phyloP scores from a whole-genome alignment of 2,113 vertebrate genomes.

The Mugil cephalus region DNA sequence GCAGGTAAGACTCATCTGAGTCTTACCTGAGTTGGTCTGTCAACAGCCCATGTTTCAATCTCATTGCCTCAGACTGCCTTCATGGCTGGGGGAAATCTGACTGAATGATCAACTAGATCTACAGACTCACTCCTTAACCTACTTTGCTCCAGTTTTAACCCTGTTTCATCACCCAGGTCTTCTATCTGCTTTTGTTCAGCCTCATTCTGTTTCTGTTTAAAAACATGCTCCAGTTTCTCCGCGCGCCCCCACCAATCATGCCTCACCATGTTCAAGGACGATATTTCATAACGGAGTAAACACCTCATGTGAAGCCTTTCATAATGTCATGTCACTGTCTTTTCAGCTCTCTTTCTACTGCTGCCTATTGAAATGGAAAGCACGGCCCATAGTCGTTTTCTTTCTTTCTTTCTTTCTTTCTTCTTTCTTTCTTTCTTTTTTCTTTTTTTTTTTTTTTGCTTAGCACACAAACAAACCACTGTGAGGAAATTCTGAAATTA shows the following conservation, averaged over 20 bases:
- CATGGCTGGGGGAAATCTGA: constrained; percentile 39
- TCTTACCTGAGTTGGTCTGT: constrained; percentile 46
- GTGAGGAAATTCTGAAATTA: no score
- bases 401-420: no score
- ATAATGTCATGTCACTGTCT: constrained; percentile 22
- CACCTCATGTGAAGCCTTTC: constrained; percentile 34
- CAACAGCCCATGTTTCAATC: constrained; percentile 50
- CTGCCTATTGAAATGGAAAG: constrained; percentile 31
- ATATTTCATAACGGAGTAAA: constrained; percentile 55
- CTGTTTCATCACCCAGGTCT: constrained; percentile 51
- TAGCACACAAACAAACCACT: background rate
- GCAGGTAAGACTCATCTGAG: constrained; percentile 55
- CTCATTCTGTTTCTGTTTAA: constrained; percentile 23
- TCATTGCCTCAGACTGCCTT: constrained; percentile 61
- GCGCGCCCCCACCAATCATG: background rate
- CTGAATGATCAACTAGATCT: constrained; percentile 53
- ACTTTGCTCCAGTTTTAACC: constrained; percentile 46
- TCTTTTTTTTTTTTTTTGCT: no score
- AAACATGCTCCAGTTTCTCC: constrained; percentile 43
- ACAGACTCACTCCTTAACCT: constrained; percentile 41
- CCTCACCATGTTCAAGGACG: constrained; percentile 41
- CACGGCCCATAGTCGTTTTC: background rate
- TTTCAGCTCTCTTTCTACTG: constrained; percentile 7
- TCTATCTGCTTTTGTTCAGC: constrained; percentile 8
- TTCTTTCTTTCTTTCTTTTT: no score